Percentiles rank a stretch among this genome's conserved stretches.
Conservation (phyloP, 53 echinoderm and acorn worm species). For the Paelopatides confundens region DNA sequence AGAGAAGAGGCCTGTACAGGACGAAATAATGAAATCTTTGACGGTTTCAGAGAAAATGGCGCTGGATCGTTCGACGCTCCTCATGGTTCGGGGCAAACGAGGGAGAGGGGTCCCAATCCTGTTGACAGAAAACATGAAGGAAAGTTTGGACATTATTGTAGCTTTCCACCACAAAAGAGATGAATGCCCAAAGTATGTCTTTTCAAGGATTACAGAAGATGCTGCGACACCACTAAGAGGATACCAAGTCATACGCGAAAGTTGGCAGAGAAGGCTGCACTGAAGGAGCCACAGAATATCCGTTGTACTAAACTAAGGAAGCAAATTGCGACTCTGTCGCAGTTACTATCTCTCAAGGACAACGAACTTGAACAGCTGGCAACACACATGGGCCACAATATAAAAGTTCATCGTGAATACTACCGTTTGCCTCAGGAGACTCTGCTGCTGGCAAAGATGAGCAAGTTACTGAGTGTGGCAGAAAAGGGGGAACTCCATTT, state of each 20-base stretch:
- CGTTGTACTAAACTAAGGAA: slow-evolving; percentile 69
- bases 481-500: slow-evolving; percentile 19
- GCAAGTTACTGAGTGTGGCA: slow-evolving; percentile 14
- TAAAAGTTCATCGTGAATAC: slow-evolving; percentile 59
- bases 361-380: slow-evolving; percentile 70
- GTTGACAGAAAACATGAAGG: slow-evolving; percentile 24
- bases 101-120: slow-evolving; percentile 60
- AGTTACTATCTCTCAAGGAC: slow-evolving; percentile 53
- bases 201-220: neutral
- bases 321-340: slow-evolving; percentile 42
- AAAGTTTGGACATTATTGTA: slow-evolving; percentile 38
- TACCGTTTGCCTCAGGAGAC: slow-evolving; percentile 60
- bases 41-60: neutral
- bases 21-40: neutral
- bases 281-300: slow-evolving; percentile 58
- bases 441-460: too few relatives aligned
- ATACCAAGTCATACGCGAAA: neutral
- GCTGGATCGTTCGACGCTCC: neutral
- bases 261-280: neutral
- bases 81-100: slow-evolving; percentile 39
- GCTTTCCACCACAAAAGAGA: neutral
- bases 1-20: neutral
- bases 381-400: slow-evolving; percentile 66
- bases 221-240: slow-evolving; percentile 53
- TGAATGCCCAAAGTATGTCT: slow-evolving; percentile 3